phyloP scores from a whole-genome alignment of 2,113 vertebrate species.

The Cricetomys ansorgei region DNA sequence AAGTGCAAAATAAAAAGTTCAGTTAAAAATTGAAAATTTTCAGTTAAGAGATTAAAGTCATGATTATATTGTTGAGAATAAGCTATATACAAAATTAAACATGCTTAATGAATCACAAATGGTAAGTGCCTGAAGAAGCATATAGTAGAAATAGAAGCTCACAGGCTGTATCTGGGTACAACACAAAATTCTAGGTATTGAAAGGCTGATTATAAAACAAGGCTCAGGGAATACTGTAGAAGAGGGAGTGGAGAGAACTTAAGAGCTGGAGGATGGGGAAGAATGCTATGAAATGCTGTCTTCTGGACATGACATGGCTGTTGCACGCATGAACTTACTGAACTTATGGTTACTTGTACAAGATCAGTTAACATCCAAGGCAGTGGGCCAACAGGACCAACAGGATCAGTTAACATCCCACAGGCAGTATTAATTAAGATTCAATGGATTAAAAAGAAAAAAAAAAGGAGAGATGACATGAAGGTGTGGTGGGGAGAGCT shows the following conservation, averaged over 20 bases:
- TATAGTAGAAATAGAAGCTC: not conserved
- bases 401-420: not conserved
- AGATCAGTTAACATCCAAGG: too few relatives aligned
- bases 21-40: slow-evolving; percentile 46
- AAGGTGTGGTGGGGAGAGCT: not conserved
- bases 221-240: not conserved
- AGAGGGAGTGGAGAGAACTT: too few relatives aligned
- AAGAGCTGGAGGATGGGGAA: not conserved
- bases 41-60: slow-evolving; percentile 12
- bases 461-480: not conserved
- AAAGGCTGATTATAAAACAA: slow-evolving; percentile 22
- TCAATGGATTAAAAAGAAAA: not conserved
- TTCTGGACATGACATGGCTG: not conserved
- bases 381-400: too few relatives aligned
- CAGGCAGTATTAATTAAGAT: not conserved
- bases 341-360: not conserved
- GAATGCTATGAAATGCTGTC: too few relatives aligned
- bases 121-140: not conserved
- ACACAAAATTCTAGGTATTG: slow-evolving; percentile 20
- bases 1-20: not conserved
- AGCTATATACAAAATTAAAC: slow-evolving; percentile 46
- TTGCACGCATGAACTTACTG: not conserved
- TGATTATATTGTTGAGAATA: slow-evolving; percentile 39
- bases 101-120: not conserved
- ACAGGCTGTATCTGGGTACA: not conserved